These are phyloP conservation scores for Sinocyclocheilus maitianheensis DNA, from an alignment of 2,113 vertebrate genomes.

Conservation along the genomic window DNA sequence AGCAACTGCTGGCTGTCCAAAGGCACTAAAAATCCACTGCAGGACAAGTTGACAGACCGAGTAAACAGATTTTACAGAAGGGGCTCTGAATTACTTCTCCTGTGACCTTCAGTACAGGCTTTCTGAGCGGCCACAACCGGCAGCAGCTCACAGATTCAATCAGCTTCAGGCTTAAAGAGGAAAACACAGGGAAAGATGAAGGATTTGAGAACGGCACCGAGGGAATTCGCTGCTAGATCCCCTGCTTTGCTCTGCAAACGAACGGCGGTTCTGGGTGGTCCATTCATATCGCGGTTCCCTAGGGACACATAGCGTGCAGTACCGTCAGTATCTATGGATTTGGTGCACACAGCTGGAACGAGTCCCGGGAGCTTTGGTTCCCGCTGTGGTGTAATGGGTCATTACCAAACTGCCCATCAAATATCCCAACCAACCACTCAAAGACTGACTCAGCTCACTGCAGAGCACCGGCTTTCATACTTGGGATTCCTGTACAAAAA, in stretches of 20 bases:
- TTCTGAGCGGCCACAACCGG: slow-evolving; percentile 6
- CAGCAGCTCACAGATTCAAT: slow-evolving; percentile 37
- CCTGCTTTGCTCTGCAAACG: slow-evolving; percentile 16
- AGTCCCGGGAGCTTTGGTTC: slow-evolving; percentile 27
- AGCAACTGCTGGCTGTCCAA: not conserved
- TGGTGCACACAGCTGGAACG: slow-evolving; percentile 44
- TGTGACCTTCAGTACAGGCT: not conserved
- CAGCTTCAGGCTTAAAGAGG: slow-evolving; percentile 32
- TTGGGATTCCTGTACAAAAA: slow-evolving; percentile 62
- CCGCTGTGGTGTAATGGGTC: not conserved
- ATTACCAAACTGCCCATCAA: slow-evolving; percentile 28
- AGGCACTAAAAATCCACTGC: not conserved
- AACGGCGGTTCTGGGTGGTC: slow-evolving; percentile 61
- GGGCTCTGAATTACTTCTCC: slow-evolving; percentile 19
- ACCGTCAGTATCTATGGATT: slow-evolving; percentile 35
- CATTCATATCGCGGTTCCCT: slow-evolving; percentile 39
- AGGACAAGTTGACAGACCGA: slow-evolving; percentile 19
- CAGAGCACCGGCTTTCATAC: slow-evolving; percentile 51
- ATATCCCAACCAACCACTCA: slow-evolving; percentile 40
- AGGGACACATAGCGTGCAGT: slow-evolving; percentile 37
- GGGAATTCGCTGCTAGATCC: slow-evolving; percentile 30
- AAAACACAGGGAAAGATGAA: slow-evolving; percentile 30
- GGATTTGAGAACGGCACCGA: slow-evolving; percentile 26
- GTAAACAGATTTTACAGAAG: slow-evolving; percentile 1
- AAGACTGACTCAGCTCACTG: slow-evolving; percentile 42